Evolutionary conservation across 2,797 vertebrate species (phyloP).

Genomic region (Manis crassicaudata): DNA sequence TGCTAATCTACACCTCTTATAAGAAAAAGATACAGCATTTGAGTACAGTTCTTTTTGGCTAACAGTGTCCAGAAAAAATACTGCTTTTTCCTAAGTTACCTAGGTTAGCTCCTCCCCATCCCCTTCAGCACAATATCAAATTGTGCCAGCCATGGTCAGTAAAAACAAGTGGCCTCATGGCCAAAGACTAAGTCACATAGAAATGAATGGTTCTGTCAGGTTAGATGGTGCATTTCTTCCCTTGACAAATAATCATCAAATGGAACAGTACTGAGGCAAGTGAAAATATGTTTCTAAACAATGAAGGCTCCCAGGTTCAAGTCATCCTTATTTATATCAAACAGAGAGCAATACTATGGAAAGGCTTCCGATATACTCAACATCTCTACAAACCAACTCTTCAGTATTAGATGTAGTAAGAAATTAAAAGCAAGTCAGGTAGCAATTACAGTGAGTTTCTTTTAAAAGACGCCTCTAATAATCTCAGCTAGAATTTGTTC

Average conservation of each 20-base stretch:
- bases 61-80: neutral
- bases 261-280: neutral
- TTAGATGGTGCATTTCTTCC: neutral
- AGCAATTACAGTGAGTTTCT: neutral
- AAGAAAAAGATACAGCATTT: neutral
- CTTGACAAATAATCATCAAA: neutral
- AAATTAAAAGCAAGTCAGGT: neutral
- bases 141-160: neutral
- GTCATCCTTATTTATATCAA: neutral
- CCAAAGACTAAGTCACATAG: neutral
- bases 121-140: neutral
- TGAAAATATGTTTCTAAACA: neutral
- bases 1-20: neutral
- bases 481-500: neutral
- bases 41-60: neutral
- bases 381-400: neutral
- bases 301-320: neutral
- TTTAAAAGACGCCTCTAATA: slow-evolving; percentile 7
- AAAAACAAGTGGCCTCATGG: neutral
- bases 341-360: neutral
- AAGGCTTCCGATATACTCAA: neutral
- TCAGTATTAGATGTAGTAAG: neutral
- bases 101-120: neutral
- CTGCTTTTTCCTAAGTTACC: neutral
- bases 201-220: neutral